Evolutionary conservation across 2,797 vertebrate species (phyloP), one percentile per base, ranked within the genome.

Genomic region (Glossophaga mutica): DNA sequence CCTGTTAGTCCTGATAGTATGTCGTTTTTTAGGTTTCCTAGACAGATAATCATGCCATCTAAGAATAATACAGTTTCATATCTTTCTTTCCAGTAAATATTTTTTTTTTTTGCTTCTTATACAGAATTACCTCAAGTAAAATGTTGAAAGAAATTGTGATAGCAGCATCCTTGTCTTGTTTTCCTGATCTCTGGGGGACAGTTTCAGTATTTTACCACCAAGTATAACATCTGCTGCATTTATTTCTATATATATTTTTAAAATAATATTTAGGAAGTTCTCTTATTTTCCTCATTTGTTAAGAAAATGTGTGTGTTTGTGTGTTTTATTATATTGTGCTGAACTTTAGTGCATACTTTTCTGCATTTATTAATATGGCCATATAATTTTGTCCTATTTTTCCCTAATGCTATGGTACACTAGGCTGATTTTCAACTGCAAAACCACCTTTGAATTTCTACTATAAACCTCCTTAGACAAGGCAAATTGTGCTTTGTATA

Each of bases 361-460:
- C 34, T 86, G 29, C 9, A 65, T 55, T 42, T 82, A 37, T 88
- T 94, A 95, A 79, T 67, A 34, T 37, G 5, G 67, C 62, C 29
- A 65, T 57, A 89, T 34, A 91, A 87, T 82, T 97, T 89, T 94
- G 2, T 42, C 8, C 9, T 32, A 48, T 89, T 68, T 65, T 2
- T 3, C 42, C 26, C 29, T 79, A 87, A 68, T 83, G 71, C 34
- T 65, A 32, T 91, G 19, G 4, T 79, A 7, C 3, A 12, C 10
- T 32, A 48, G 5, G 73, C 9, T 78, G 50, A 7, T 79, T 93
- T 90, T 84, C 46, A 90, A 42, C 42, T 91, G 21, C 3, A 84
- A 97, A 95, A 86, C 19, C 5, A 42, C 50, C 52, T 91, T 93
- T 94, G 34, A 93, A 77, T 96, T 90, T 82, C 14, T 89, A 19